Evolutionary conservation across 2,888 invertebrate species (phyloP).

Genomic region (Idaea straminata): DNA sequence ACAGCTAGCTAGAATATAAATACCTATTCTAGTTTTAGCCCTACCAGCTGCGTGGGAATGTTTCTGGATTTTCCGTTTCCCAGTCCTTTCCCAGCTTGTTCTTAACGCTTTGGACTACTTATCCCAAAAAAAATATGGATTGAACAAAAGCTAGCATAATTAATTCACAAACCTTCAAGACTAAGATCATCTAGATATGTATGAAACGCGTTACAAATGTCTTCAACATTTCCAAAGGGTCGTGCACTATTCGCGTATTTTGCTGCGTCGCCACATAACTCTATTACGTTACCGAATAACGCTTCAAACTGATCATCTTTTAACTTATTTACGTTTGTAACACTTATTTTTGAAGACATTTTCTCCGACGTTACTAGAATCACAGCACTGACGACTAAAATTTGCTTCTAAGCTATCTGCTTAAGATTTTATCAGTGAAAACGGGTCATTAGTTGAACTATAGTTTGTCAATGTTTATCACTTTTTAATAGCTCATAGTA

Average conservation of each 20-base stretch:
- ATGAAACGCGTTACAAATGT: slow-evolving; percentile 75
- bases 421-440: neutral
- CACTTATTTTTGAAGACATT: slow-evolving; percentile 40
- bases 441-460: neutral
- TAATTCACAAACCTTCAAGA: slow-evolving; percentile 57
- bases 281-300: slow-evolving; percentile 83
- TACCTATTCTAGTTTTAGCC: no score
- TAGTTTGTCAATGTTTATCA: neutral
- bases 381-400: slow-evolving; percentile 1
- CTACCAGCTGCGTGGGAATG: no score
- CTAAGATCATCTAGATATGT: slow-evolving; percentile 77
- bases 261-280: slow-evolving; percentile 79
- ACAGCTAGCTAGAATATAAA: no score
- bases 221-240: slow-evolving; percentile 73
- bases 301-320: slow-evolving; percentile 75
- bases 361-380: slow-evolving; percentile 6
- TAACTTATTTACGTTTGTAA: slow-evolving; percentile 78
- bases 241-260: slow-evolving; percentile 63
- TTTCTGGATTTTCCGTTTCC: no score
- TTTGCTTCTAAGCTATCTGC: neutral
- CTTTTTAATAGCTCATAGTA: neutral
- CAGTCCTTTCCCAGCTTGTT: no score
- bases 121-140: no score
- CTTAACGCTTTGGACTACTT: no score
- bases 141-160: no score